Evolutionary conservation across 2,888 invertebrate species (phyloP).

Genomic region (Petrophora chlorosata): DNA sequence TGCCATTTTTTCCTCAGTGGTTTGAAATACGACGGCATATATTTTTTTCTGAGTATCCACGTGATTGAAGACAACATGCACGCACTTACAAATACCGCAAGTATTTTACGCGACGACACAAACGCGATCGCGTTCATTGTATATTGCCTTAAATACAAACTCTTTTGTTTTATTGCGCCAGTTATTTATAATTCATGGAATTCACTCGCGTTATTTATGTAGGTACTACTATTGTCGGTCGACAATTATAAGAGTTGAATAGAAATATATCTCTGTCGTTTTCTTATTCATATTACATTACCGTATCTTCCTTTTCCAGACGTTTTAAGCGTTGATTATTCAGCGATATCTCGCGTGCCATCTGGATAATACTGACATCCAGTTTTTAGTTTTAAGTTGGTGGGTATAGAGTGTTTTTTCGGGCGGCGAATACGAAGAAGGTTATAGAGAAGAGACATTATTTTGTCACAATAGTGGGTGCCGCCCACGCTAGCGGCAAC

Average conservation of each 20-base stretch:
- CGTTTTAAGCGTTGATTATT: constrained; percentile 84
- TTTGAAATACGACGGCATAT: too few relatives aligned
- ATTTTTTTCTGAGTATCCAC: too few relatives aligned
- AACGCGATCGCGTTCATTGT: not conserved
- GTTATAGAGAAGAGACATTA: constrained; percentile 78
- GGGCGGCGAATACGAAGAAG: constrained; percentile 54
- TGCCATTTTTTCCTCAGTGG: too few relatives aligned
- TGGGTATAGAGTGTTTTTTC: constrained; percentile 61
- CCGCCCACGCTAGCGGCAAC: constrained; percentile 77
- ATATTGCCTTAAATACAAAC: constrained; percentile 11
- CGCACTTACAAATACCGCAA: not conserved
- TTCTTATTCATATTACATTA: constrained; percentile 83
- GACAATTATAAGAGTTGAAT: constrained; percentile 79
- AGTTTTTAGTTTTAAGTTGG: constrained; percentile 51
- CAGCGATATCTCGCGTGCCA: constrained; percentile 78
- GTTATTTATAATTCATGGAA: constrained; percentile 54
- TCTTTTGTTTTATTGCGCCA: constrained; percentile 39
- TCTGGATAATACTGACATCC: constrained; percentile 56
- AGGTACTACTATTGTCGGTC: constrained; percentile 67
- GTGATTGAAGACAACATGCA: not conserved
- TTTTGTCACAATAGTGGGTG: constrained; percentile 82
- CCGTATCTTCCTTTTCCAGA: constrained; percentile 83
- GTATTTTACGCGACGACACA: not conserved
- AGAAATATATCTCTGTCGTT: constrained; percentile 80
- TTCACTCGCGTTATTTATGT: constrained; percentile 65